Conservation (phyloP, 2,113 vertebrate genomes). For the Thalassoma bifasciatum region DNA sequence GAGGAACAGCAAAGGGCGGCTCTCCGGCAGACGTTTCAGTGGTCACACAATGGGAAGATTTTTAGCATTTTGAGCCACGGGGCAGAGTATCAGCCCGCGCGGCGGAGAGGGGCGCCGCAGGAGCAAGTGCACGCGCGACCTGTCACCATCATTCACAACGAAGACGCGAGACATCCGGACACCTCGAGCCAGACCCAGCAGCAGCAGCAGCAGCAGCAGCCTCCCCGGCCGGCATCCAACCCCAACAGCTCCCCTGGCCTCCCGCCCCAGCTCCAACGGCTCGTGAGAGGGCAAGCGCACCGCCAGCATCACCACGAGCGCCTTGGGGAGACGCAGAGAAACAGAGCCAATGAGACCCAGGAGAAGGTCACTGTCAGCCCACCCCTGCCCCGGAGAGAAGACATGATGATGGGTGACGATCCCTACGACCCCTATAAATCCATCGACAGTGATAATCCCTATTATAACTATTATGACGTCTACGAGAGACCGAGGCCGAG, state of each 20-base stretch:
- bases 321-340: conserved; percentile 41
- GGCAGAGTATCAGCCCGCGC: conserved; percentile 88
- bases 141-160: conserved; percentile 80
- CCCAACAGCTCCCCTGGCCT: conserved; percentile 55
- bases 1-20: conserved; percentile 69
- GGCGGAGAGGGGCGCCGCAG: conserved; percentile 79
- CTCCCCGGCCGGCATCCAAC: conserved; percentile 16
- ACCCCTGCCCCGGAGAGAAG: conserved; percentile 72
- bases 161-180: conserved; percentile 51
- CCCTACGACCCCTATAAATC: conserved; percentile 95
- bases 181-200: conserved; percentile 41
- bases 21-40: conserved; percentile 90
- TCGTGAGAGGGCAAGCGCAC: conserved; percentile 59
- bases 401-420: conserved; percentile 93
- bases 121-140: conserved; percentile 73
- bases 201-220: conserved; percentile 33
- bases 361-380: conserved; percentile 51
- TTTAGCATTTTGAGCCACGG: conserved; percentile 93
- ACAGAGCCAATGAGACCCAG: conserved; percentile 61
- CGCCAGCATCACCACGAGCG: conserved; percentile 55
- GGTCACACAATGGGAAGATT: conserved; percentile 94
- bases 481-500: conserved; percentile 89
- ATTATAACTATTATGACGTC: conserved; percentile 95
- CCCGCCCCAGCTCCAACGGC: conserved; percentile 62
- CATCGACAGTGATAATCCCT: conserved; percentile 91